phyloP scores from a whole-genome alignment of 92 coral and sea anemone genomes.

The Parazoanthus swiftii region DNA sequence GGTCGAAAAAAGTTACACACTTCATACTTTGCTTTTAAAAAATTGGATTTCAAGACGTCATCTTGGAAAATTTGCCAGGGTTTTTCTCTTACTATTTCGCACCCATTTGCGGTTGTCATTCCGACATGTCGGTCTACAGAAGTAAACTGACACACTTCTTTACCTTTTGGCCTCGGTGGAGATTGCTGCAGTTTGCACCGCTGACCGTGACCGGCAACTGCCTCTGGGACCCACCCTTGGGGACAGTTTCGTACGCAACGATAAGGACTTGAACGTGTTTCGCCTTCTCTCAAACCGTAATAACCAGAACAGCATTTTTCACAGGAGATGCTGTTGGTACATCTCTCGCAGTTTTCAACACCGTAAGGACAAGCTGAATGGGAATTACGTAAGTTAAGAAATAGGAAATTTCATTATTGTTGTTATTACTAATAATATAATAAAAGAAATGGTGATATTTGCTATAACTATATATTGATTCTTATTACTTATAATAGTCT shows the following conservation, averaged over 20 bases:
- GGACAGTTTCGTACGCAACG: constrained; percentile 19
- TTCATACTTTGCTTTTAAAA: no score
- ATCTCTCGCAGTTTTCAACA: constrained; percentile 19
- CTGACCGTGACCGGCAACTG: constrained; percentile 26
- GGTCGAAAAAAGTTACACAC: no score
- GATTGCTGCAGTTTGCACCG: not conserved
- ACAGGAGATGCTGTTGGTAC: constrained; percentile 24
- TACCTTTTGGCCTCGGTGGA: not conserved
- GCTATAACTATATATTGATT: no score
- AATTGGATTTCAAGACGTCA: no score
- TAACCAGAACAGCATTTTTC: constrained; percentile 18
- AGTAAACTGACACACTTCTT: not conserved
- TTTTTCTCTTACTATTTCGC: no score
- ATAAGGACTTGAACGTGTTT: not conserved
- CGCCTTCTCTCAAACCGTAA: constrained; percentile 17
- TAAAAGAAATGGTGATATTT: no score
- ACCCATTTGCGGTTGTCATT: no score
- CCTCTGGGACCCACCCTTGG: not conserved
- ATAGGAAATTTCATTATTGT: no score
- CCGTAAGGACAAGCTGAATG: constrained; percentile 20
- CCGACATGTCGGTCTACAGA: no score
- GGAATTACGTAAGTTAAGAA: not conserved
- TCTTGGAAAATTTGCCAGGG: no score
- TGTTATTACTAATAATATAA: no score
- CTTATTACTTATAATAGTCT: no score